Evolutionary conservation across 1,140 invertebrate species (phyloP), one percentile per base, ranked within the genome.

Genomic region (Bombus impatiens): DNA sequence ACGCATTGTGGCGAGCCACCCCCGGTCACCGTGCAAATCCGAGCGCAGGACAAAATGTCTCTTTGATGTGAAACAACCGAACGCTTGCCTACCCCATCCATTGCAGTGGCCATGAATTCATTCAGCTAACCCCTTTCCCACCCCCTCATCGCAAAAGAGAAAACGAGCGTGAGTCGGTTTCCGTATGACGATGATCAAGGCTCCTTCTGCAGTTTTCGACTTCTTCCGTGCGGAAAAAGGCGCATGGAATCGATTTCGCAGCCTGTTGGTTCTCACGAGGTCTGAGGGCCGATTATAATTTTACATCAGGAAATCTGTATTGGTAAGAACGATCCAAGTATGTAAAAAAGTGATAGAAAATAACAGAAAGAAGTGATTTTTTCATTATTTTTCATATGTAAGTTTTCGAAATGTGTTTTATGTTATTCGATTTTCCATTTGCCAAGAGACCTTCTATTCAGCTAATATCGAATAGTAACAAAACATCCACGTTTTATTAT

Each of bases 31-130:
- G 68, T 70, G 42, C 70, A 72, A 89, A 85, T 67, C 82, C 44
- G 47, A 59, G 84, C 84, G 70, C 85, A 84, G 81, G 86, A 86
- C 89, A 84, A 89, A 90, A 90, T 71, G 79, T 91, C 84, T 80
- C 91, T 93, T 92, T 93, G 92, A 93, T 92, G 89, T 92, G 82
- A 87, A 89, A 86, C 84, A 84, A 68, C 70, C 82, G 86, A 88
- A 87, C 78, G 82, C 42, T 35, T 35, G 35, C 77, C 70, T 18
- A 47, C 65, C 57, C 12, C 10, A 18, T 22, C 35, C 47, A 59
- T 68, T 67, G 47, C 37, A 40, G 44, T 68, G 10, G 47, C 57
- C 74, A 47, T 77, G 40, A 68, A 44, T 70, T 79, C 79, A 22
- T 44, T 59, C 77, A 15, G 25, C 28, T 59, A 37, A 44, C 42